Conservation (phyloP, 2,113 vertebrate genomes). For the Rhea pennata region DNA sequence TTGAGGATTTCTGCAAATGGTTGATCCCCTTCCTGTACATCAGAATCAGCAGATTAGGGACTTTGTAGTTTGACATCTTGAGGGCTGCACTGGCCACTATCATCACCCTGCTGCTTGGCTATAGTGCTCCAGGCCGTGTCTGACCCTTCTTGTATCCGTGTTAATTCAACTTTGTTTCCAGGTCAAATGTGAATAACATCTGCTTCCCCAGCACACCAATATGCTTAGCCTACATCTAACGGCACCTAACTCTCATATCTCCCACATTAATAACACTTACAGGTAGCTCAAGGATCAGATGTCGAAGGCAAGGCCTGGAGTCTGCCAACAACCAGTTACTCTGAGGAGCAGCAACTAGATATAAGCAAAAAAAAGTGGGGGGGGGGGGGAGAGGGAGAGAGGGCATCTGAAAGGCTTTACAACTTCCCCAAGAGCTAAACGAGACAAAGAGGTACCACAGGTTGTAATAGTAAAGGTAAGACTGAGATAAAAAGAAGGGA, state of each 20-base stretch:
- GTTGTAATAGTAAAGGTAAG: neutral
- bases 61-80: neutral
- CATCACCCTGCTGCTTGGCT: neutral
- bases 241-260: neutral
- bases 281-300: neutral
- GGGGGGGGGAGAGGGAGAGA: no score
- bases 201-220: neutral
- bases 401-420: no score
- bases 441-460: neutral
- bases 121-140: neutral
- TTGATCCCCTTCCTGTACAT: neutral
- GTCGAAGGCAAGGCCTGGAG: neutral
- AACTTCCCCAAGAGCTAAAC: neutral
- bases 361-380: neutral
- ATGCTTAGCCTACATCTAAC: neutral
- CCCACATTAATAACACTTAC: neutral
- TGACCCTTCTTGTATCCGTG: neutral
- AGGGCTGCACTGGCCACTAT: neutral
- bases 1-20: neutral
- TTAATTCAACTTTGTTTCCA: neutral
- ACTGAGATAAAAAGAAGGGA: neutral
- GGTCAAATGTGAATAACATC: neutral
- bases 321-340: neutral
- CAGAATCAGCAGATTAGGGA: neutral
- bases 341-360: neutral